phyloP scores from a whole-genome alignment of 1,140 invertebrate species.

The Drosophila varians region DNA sequence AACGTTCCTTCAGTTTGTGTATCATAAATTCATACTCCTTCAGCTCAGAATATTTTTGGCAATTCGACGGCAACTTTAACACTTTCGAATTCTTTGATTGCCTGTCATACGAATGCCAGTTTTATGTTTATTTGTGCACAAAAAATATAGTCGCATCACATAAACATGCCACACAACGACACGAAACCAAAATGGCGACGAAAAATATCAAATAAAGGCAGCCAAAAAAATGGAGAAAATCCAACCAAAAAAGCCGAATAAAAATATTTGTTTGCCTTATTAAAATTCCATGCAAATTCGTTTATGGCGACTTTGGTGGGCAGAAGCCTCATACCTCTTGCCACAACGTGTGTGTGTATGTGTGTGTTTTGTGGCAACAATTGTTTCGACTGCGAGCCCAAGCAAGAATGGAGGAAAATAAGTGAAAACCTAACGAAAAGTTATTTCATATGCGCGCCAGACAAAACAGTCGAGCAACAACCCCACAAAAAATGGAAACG shows the following conservation, averaged over 20 bases:
- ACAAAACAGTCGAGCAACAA: conserved; percentile 44
- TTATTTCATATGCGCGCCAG: conserved; percentile 73
- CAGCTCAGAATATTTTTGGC: background rate
- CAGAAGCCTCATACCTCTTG: conserved; percentile 3
- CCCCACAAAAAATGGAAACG: conserved; percentile 16
- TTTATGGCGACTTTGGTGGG: conserved; percentile 57
- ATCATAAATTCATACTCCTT: background rate
- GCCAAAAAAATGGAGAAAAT: conserved; percentile 10
- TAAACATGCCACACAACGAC: conserved; percentile 2
- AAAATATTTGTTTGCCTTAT: conserved; percentile 66
- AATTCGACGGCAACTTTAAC: background rate
- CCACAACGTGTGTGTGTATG: conserved; percentile 22
- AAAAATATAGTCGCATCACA: conserved; percentile 20
- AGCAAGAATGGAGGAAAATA: conserved; percentile 48
- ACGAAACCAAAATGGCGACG: conserved; percentile 49
- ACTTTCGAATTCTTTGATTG: conserved; percentile 44
- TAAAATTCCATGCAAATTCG: conserved; percentile 81
- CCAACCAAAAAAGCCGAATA: conserved; percentile 17
- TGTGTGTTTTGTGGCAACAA: conserved; percentile 63
- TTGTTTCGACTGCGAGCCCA: conserved; percentile 59
- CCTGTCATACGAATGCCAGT: conserved; percentile 35
- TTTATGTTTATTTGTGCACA: conserved; percentile 23
- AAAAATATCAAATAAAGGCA: conserved; percentile 47
- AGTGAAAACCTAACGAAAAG: conserved; percentile 72
- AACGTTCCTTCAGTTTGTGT: too few species aligned